Conservation (phyloP, 2,113 vertebrate genomes). For the Bubo scandiacus region DNA sequence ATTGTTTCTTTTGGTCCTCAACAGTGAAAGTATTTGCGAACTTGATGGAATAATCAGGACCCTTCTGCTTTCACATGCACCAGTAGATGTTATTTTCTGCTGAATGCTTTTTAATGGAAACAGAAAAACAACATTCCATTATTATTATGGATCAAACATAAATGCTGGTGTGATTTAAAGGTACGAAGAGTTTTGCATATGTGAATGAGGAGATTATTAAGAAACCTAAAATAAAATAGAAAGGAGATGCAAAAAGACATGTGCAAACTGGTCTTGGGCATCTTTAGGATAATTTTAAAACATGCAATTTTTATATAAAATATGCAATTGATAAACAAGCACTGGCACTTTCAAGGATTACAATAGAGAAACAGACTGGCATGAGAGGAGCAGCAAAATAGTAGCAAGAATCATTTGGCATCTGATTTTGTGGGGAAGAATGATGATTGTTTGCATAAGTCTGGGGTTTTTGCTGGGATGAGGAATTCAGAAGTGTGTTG, state of each 20-base stretch:
- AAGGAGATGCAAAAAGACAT: neutral
- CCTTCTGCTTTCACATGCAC: neutral
- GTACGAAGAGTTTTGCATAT: neutral
- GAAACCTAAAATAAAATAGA: conserved; percentile 22
- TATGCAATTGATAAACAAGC: neutral
- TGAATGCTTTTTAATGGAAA: neutral
- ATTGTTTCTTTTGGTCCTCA: neutral
- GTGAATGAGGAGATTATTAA: neutral
- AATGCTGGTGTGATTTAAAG: conserved; percentile 4
- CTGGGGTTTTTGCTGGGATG: neutral
- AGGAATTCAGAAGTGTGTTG: neutral
- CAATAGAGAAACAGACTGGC: neutral
- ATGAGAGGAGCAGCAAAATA: neutral
- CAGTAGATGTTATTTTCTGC: neutral
- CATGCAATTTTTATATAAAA: neutral
- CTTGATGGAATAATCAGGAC: neutral
- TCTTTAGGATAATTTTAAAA: conserved; percentile 17
- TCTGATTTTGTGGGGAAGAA: conserved; percentile 25
- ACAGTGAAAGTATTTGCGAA: neutral
- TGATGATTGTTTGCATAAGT: neutral
- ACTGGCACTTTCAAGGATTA: neutral
- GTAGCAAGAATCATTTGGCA: neutral
- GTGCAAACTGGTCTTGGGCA: neutral
- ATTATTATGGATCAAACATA: conserved; percentile 18
- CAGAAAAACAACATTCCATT: neutral